Conservation (phyloP, 2,797 vertebrate species). For the Hephaestus fuliginosus region DNA sequence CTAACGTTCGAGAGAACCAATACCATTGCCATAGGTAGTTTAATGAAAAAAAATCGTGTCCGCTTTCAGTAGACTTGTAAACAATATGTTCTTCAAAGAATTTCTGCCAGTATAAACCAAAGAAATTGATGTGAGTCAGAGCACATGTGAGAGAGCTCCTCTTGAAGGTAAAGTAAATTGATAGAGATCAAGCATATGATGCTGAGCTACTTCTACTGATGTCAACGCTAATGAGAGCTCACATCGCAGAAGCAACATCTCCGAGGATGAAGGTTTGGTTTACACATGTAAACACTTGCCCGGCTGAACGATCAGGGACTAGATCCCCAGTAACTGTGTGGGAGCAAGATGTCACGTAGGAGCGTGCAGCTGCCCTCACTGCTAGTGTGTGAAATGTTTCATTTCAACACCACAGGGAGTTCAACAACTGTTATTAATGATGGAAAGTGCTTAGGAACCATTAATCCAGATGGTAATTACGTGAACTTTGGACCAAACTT, state of each 20-base stretch:
- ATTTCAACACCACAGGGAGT: constrained; percentile 50
- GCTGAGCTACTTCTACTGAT: constrained; percentile 54
- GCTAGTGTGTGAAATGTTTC: constrained; percentile 43
- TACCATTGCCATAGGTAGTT: constrained; percentile 56
- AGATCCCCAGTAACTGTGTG: constrained; percentile 50
- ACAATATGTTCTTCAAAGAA: constrained; percentile 51
- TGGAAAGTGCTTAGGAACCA: constrained; percentile 15
- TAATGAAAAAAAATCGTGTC: constrained; percentile 15
- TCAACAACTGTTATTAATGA: constrained; percentile 34
- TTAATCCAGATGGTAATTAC: constrained; percentile 54
- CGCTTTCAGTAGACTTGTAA: constrained; percentile 49
- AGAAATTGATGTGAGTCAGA: constrained; percentile 37
- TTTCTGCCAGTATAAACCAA: constrained; percentile 35
- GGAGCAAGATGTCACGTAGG: constrained; percentile 34
- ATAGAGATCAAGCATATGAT: constrained; percentile 59
- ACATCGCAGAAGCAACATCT: constrained; percentile 38
- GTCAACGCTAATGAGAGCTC: constrained; percentile 67
- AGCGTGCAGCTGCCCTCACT: constrained; percentile 17
- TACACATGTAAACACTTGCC: constrained; percentile 63
- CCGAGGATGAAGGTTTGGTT: constrained; percentile 56
- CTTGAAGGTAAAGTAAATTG: constrained; percentile 47
- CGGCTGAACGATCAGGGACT: constrained; percentile 32
- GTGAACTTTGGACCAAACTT: constrained; percentile 49
- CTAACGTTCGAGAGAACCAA: constrained; percentile 58
- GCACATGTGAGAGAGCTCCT: constrained; percentile 35